phyloP scores from a whole-genome alignment of 2,113 vertebrate genomes.

The Sapayoa aenigma region DNA sequence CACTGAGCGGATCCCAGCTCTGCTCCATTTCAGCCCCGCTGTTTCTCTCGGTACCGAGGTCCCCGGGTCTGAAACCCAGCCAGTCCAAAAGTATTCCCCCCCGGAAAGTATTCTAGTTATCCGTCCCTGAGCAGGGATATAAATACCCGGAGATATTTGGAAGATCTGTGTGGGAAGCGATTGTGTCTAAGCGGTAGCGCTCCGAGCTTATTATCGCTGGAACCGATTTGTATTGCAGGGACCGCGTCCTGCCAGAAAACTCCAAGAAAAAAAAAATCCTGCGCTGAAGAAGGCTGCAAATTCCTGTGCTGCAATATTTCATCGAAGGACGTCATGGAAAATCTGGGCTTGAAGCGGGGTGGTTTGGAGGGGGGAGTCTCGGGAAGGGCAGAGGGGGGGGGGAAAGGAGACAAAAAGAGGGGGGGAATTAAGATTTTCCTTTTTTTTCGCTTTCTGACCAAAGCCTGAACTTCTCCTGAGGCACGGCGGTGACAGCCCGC shows the following conservation, averaged over 20 bases:
- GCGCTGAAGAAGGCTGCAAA: constrained; percentile 76
- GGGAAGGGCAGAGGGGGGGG: neutral
- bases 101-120: neutral
- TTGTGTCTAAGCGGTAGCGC: neutral
- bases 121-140: neutral
- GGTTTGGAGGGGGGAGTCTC: neutral
- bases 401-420: neutral
- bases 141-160: neutral
- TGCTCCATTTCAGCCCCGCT: neutral
- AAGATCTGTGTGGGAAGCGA: constrained; percentile 26
- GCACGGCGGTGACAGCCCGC: neutral
- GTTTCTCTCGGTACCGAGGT: neutral
- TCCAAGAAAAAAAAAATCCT: constrained; percentile 41
- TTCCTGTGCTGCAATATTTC: constrained; percentile 86
- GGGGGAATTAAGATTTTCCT: neutral
- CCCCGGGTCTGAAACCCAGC: neutral
- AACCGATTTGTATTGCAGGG: neutral
- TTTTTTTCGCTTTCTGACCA: constrained; percentile 13
- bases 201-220: neutral
- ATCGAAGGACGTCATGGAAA: constrained; percentile 88
- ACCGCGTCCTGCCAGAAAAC: constrained; percentile 43
- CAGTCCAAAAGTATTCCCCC: neutral
- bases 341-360: constrained; percentile 54
- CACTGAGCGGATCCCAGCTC: neutral
- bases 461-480: constrained; percentile 14